phyloP scores from a whole-genome alignment of 1,140 invertebrate genomes.

The Drosophila kepulauana region DNA sequence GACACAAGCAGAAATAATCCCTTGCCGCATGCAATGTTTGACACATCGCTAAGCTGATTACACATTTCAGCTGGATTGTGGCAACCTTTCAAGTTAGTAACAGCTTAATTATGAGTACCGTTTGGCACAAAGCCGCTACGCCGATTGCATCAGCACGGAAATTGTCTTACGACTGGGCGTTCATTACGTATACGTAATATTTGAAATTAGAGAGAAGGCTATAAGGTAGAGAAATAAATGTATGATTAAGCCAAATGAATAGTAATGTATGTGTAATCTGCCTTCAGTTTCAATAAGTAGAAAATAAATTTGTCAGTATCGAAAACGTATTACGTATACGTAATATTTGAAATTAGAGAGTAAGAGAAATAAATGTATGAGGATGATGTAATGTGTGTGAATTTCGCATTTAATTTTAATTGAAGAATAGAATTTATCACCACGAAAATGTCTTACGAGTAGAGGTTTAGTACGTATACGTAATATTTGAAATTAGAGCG shows the following conservation, averaged over 20 bases:
- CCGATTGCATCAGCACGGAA: slow-evolving; percentile 11
- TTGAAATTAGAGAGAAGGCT: background rate
- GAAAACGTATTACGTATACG: background rate
- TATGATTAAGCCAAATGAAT: too few species aligned
- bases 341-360: background rate
- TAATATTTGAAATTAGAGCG: background rate
- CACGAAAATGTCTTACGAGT: background rate
- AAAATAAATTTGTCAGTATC: background rate
- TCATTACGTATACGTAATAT: background rate
- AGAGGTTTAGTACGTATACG: background rate
- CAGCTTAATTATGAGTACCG: slow-evolving; percentile 22
- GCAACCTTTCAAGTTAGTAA: slow-evolving; percentile 1
- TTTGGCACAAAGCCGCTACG: background rate
- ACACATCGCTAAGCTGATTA: slow-evolving; percentile 43
- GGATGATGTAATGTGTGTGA: too few species aligned
- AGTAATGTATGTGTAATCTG: too few species aligned
- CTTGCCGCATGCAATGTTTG: slow-evolving; percentile 14
- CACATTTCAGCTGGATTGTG: slow-evolving; percentile 5
- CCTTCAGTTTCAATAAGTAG: too few species aligned
- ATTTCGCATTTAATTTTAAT: too few species aligned
- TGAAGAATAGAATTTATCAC: background rate
- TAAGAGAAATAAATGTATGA: background rate
- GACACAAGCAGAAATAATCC: slow-evolving; percentile 14
- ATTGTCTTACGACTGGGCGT: background rate
- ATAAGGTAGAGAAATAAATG: background rate